Conservation (phyloP, 2,888 invertebrate species). For the Pristionchus mayeri region DNA sequence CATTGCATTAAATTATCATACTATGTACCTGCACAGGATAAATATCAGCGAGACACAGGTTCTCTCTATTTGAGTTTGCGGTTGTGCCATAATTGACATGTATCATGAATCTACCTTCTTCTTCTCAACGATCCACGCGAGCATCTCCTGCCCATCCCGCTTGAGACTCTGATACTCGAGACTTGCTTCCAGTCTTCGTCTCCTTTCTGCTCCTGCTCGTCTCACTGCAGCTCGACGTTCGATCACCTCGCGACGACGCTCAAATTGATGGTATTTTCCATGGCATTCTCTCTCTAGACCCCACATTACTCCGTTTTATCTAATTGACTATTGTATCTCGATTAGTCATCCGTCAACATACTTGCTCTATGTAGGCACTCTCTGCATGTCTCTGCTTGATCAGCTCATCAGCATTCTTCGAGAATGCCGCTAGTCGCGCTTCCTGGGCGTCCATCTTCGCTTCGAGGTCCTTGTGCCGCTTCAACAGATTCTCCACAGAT, state of each 20-base stretch:
- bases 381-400: slow-evolving; percentile 83
- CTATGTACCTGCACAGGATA: too few species aligned
- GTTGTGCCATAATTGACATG: too few species aligned
- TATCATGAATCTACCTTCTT: too few species aligned
- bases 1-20: too few species aligned
- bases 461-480: slow-evolving; percentile 93
- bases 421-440: slow-evolving; percentile 88
- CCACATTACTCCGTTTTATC: too few species aligned
- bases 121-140: slow-evolving; percentile 91
- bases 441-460: slow-evolving; percentile 93
- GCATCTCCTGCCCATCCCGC: slow-evolving; percentile 89
- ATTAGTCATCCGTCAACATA: background rate
- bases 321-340: background rate
- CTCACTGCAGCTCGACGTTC: slow-evolving; percentile 82
- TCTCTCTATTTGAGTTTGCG: too few species aligned
- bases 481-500: slow-evolving; percentile 88
- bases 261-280: background rate
- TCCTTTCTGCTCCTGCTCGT: slow-evolving; percentile 83
- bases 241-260: slow-evolving; percentile 79
- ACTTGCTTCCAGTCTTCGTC: slow-evolving; percentile 86
- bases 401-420: slow-evolving; percentile 87
- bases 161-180: slow-evolving; percentile 93
- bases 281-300: background rate
- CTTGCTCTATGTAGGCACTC: slow-evolving; percentile 65
- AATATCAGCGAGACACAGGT: too few species aligned